These are phyloP conservation scores for Euwallacea fornicatus DNA, from an alignment of 1,140 invertebrate genomes.

Conservation along the genomic window DNA sequence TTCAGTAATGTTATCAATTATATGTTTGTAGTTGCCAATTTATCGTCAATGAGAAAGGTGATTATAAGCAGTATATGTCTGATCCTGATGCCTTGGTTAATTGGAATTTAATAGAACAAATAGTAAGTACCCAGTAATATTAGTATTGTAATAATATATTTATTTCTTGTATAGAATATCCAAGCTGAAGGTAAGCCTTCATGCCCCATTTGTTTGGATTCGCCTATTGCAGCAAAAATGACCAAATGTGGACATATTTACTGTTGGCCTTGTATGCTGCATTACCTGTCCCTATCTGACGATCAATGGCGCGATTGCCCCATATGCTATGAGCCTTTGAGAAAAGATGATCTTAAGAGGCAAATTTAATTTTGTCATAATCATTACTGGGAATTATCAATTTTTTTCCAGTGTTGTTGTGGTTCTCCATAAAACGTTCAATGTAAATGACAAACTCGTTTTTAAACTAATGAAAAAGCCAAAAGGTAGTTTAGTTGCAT, in stretches of 20 bases:
- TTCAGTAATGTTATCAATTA: not conserved
- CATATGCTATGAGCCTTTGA: conserved; percentile 80
- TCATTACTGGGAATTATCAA: not conserved
- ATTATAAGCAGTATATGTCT: conserved; percentile 73
- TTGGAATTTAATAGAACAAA: conserved; percentile 90
- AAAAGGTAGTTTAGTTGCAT: conserved; percentile 74
- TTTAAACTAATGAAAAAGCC: conserved; percentile 86
- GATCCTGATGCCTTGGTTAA: conserved; percentile 89
- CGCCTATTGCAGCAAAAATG: conserved; percentile 84
- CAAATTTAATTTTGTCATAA: conserved; percentile 47
- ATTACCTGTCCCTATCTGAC: conserved; percentile 85
- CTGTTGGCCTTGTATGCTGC: conserved; percentile 94
- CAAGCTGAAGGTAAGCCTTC: conserved; percentile 69
- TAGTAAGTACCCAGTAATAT: conserved; percentile 64
- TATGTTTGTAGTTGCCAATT: conserved; percentile 85
- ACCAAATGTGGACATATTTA: conserved; percentile 94
- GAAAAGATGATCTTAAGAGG: conserved; percentile 81
- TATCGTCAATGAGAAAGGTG: conserved; percentile 78
- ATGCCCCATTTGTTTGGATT: conserved; percentile 90
- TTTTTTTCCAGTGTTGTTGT: conserved; percentile 54
- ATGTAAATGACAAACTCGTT: conserved; percentile 71
- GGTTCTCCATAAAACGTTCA: conserved; percentile 61
- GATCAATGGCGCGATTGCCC: conserved; percentile 80
- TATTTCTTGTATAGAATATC: conserved; percentile 55
- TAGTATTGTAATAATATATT: not conserved